Evolutionary conservation across 2,888 invertebrate species (phyloP), one percentile per base, ranked within the genome.

Genomic region (Drosophila subsilvestris): DNA sequence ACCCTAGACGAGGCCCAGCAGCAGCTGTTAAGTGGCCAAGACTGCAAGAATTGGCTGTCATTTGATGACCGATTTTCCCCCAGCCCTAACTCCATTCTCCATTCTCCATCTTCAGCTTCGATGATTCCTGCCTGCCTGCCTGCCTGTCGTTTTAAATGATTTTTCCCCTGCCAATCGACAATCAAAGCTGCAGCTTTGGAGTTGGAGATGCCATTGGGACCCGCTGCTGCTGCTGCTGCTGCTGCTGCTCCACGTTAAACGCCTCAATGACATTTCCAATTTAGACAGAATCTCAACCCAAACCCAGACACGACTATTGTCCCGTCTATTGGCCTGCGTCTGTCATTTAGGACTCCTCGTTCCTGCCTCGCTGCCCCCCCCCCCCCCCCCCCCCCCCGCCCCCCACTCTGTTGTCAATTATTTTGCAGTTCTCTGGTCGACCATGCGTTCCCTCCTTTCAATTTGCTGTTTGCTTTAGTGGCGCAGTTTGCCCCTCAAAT

Each of bases 221-320:
- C 76, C 71, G 6, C n/a, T n/a, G n/a, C n/a, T 22, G 22, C 5
- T 25, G 25, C 25, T 6, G 25, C 25, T 25, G 66, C 61, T 37
- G 66, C 50, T 69, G 78, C 66, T 49, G 72, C 72, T 49, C 25
- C 72, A 76, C 78, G 87, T 83, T 85, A 87, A 83, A 87, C 83
- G 87, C 86, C 86, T 81, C 86, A 86, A 81, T 85, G 88, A 86
- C 85, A 87, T 86, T 86, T 87, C 83, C 85, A 86, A 86, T 86
- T 86, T 86, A 75, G 85, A 79, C 73, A 75, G 76, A 57, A 76
- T 57, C 79, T 59, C 53, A 67, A 67, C 22, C 37, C 56, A 37
- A 63, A 53, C 47, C 50, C 66, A 32, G 57, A 49, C 55, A 58
- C 49, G 54, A 45, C 29, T 58, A 56, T 48, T 53, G 37, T 29